Conservation (phyloP, 2,113 vertebrate species). For the Malurus elegans region DNA sequence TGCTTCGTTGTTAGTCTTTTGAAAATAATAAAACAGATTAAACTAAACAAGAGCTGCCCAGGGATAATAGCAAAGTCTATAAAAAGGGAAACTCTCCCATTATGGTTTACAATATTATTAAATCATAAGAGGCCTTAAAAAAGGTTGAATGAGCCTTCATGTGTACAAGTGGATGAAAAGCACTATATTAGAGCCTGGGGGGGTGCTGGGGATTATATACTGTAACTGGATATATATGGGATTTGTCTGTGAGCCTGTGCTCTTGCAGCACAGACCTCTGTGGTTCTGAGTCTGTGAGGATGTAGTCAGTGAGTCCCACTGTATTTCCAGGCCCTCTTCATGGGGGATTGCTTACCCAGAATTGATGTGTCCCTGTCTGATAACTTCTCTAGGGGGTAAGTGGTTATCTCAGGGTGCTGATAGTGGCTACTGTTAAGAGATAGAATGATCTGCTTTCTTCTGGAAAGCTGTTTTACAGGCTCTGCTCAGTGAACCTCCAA, state of each 20-base stretch:
- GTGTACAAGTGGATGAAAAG: neutral
- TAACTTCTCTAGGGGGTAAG: neutral
- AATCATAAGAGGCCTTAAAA: slow-evolving; percentile 24
- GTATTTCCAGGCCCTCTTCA: neutral
- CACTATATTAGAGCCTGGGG: neutral
- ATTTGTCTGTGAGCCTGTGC: neutral
- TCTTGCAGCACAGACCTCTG: neutral
- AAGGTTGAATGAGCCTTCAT: neutral
- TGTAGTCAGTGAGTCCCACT: neutral
- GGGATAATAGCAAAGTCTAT: slow-evolving; percentile 51
- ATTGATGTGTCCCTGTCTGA: neutral
- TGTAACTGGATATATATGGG: neutral
- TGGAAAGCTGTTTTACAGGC: neutral
- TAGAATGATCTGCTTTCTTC: neutral
- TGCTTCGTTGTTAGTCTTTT: slow-evolving; percentile 24
- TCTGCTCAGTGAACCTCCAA: neutral
- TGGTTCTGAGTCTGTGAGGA: neutral
- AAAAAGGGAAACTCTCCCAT: slow-evolving; percentile 45
- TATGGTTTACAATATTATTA: slow-evolving; percentile 44
- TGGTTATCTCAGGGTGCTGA: neutral
- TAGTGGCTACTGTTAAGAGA: neutral
- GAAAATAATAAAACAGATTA: slow-evolving; percentile 49
- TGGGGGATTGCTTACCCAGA: neutral
- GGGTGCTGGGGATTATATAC: neutral
- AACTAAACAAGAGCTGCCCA: slow-evolving; percentile 24